These are phyloP conservation scores for Ormyrus nitidulus DNA, from an alignment of 2,888 invertebrate species.

Conservation along the genomic window DNA sequence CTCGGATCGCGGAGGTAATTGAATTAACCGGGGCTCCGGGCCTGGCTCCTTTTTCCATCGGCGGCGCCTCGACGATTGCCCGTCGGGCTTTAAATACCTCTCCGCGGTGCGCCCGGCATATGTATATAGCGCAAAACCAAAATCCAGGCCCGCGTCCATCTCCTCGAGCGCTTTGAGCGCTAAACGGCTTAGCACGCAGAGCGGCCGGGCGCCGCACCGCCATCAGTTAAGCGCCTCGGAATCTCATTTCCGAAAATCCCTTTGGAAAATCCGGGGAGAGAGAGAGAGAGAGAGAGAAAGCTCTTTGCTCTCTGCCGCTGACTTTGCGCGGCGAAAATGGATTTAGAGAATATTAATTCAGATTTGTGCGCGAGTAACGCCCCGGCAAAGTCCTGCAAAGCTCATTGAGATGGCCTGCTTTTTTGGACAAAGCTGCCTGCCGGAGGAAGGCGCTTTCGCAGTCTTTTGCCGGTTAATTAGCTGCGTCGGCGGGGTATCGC, in stretches of 20 bases:
- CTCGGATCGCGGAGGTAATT: slow-evolving; percentile 6
- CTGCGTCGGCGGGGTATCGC: too few species aligned
- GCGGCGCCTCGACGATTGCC: not conserved
- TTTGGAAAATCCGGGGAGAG: slow-evolving; percentile 42
- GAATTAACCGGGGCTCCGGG: not conserved
- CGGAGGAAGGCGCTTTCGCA: not conserved
- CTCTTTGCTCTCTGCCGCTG: not conserved
- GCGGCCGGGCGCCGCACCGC: not conserved
- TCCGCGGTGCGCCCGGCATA: not conserved
- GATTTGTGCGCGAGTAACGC: not conserved
- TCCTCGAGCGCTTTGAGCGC: slow-evolving; percentile 39
- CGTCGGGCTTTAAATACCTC: slow-evolving; percentile 6
- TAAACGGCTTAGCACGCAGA: slow-evolving; percentile 48
- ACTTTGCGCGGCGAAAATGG: not conserved
- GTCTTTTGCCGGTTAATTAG: too few species aligned
- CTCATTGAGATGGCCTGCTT: too few species aligned
- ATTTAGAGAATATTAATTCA: not conserved
- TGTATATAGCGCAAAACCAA: slow-evolving; percentile 22
- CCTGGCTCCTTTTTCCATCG: not conserved
- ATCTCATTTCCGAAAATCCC: slow-evolving; percentile 54
- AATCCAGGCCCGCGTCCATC: slow-evolving; percentile 27
- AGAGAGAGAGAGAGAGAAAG: not conserved
- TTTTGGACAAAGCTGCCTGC: not conserved
- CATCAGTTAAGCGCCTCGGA: slow-evolving; percentile 49
- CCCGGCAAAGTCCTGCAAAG: too few species aligned